A percentile compares a stretch with the other conserved stretches of the same genome.
Conservation (phyloP, 2,797 vertebrate species). For the Siniperca obscura region DNA sequence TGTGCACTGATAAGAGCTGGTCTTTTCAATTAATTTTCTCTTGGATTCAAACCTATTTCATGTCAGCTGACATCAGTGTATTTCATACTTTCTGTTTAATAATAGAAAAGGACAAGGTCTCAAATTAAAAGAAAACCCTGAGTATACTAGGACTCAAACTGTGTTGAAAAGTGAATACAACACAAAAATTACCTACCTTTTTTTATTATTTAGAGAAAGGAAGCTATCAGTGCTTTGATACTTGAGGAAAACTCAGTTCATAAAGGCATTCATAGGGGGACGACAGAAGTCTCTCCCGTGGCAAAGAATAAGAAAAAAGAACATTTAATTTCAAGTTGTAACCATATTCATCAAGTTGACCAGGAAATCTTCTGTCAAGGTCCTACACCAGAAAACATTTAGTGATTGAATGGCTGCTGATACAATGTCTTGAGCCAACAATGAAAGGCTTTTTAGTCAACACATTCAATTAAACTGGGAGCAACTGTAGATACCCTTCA, state of each 20-base stretch:
- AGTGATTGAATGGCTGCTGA: slow-evolving; percentile 8
- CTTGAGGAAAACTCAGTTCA: slow-evolving; percentile 17
- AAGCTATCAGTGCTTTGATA: slow-evolving; percentile 31
- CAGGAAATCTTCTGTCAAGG: slow-evolving; percentile 18
- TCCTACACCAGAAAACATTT: slow-evolving; percentile 25
- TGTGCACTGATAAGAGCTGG: not conserved
- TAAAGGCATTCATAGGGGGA: slow-evolving; percentile 20
- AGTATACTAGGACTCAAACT: not conserved
- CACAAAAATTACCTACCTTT: not conserved
- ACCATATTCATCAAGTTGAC: slow-evolving; percentile 28
- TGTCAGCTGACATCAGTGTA: not conserved
- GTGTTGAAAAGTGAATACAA: slow-evolving; percentile 5
- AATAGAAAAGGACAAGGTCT: not conserved
- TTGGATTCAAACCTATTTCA: not conserved
- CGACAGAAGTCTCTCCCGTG: not conserved
- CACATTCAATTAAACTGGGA: slow-evolving; percentile 29
- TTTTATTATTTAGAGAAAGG: slow-evolving; percentile 28
- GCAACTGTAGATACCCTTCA: not conserved
- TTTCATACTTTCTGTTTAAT: not conserved
- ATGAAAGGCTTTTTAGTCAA: slow-evolving; percentile 32
- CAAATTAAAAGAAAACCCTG: not conserved
- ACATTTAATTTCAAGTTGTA: slow-evolving; percentile 14
- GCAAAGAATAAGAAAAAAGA: slow-evolving; percentile 18
- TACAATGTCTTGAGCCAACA: slow-evolving; percentile 23
- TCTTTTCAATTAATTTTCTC: not conserved